These are phyloP conservation scores for Lerema accius DNA, from an alignment of 1,140 invertebrate species.

Conservation along the genomic window DNA sequence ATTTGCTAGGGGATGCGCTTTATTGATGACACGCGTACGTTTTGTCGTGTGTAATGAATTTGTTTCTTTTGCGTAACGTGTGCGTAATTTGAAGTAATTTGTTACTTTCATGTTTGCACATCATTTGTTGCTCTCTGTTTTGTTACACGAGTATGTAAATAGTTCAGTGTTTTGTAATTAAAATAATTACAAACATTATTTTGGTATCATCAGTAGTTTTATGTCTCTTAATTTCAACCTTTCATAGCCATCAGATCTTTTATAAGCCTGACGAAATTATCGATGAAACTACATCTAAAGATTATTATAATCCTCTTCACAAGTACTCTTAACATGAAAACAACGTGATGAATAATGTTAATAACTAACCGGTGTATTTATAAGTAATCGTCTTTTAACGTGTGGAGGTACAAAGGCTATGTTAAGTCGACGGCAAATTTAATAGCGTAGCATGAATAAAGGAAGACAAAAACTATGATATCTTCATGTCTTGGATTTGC, in stretches of 20 bases:
- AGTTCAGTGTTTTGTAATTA: too few relatives aligned
- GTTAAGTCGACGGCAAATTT: background rate
- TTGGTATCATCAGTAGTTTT: too few relatives aligned
- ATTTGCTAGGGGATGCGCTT: constrained; percentile 67
- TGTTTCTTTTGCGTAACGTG: constrained; percentile 50
- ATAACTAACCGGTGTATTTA: background rate
- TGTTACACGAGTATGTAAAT: too few relatives aligned
- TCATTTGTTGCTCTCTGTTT: constrained; percentile 21
- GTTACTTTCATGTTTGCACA: constrained; percentile 37
- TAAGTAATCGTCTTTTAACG: background rate
- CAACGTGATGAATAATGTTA: background rate
- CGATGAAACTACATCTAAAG: too few relatives aligned
- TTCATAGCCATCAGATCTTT: too few relatives aligned
- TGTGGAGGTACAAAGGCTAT: background rate
- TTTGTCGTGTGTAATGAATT: constrained; percentile 50
- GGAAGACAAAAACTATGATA: constrained; percentile 51
- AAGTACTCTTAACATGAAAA: too few relatives aligned
- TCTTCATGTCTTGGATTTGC: constrained; percentile 63
- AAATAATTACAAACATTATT: too few relatives aligned
- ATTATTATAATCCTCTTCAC: too few relatives aligned
- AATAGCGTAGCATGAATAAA: constrained; percentile 35
- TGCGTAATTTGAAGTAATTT: constrained; percentile 22
- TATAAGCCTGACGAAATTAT: too few relatives aligned
- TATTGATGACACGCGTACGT: constrained; percentile 74
- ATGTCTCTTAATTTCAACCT: too few relatives aligned